Evolutionary conservation across 2,888 invertebrate species (phyloP).

Genomic region (Tromatobia lineatoria): DNA sequence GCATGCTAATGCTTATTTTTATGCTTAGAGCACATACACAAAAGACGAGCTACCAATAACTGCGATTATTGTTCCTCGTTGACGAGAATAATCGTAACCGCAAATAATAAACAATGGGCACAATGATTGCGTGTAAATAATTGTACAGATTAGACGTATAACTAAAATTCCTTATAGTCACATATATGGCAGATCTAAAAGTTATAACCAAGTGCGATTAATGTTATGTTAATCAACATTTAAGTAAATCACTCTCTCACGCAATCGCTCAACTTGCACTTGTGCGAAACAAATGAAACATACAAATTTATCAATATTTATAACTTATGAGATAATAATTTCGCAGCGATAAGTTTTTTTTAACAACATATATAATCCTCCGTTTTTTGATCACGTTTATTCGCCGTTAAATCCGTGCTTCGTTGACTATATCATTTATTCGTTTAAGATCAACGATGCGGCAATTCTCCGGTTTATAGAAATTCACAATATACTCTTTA

Average conservation of each 20-base stretch:
- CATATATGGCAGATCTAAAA: conserved; percentile 82
- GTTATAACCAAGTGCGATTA: conserved; percentile 73
- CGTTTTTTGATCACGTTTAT: conserved; percentile 48
- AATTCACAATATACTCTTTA: conserved; percentile 64
- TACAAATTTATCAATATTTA: conserved; percentile 72
- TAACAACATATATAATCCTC: conserved; percentile 74
- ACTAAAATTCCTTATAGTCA: conserved; percentile 76
- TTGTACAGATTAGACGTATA: conserved; percentile 74
- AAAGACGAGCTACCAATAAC: conserved; percentile 73
- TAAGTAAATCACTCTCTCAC: conserved; percentile 83
- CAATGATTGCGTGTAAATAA: conserved; percentile 69
- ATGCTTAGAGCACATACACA: conserved; percentile 76
- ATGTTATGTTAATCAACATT: conserved; percentile 74
- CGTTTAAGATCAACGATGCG: conserved; percentile 52
- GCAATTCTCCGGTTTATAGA: conserved; percentile 56
- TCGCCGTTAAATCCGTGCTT: conserved; percentile 44
- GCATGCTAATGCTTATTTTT: conserved; percentile 70
- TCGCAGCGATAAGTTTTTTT: conserved; percentile 75
- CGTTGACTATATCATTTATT: conserved; percentile 57
- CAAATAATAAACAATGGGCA: conserved; percentile 71
- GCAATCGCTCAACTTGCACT: conserved; percentile 71
- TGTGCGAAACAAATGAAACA: conserved; percentile 73
- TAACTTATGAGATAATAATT: conserved; percentile 78
- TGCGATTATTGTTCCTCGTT: conserved; percentile 41
- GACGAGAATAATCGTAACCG: conserved; percentile 37